Percentiles rank a stretch among this genome's conserved stretches.
Evolutionary conservation across 2,797 vertebrate genomes (phyloP).

Genomic region (Kryptopterus vitreolus): DNA sequence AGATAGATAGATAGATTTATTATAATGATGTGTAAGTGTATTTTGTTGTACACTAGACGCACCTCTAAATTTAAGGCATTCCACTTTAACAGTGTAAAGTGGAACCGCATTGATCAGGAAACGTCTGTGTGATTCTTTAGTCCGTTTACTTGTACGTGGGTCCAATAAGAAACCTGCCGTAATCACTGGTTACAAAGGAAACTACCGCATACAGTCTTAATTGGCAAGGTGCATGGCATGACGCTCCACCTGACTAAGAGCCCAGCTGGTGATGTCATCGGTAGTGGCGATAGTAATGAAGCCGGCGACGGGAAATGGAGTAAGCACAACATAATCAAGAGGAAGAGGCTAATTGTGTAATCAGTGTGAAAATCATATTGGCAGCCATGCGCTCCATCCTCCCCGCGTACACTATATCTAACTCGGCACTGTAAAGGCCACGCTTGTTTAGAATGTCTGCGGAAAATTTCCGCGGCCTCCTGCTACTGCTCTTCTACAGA

Average conservation of each 20-base stretch:
- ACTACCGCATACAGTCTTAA: constrained; percentile 47
- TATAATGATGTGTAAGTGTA: too few species aligned
- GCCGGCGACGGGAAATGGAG: background rate
- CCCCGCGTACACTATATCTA: background rate
- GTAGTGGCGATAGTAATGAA: constrained; percentile 15
- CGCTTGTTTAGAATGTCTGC: constrained; percentile 5
- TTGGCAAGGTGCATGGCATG: constrained; percentile 29
- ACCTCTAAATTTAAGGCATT: too few species aligned
- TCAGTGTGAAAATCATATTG: constrained; percentile 10
- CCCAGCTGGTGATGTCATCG: constrained; percentile 43
- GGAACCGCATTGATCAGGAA: too few species aligned
- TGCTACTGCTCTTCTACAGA: background rate
- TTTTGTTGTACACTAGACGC: too few species aligned
- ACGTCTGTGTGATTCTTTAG: too few species aligned
- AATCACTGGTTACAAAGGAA: constrained; percentile 35
- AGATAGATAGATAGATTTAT: too few species aligned
- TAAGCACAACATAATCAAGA: background rate
- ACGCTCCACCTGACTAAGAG: constrained; percentile 3
- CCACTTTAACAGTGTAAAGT: too few species aligned
- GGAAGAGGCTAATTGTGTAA: constrained; percentile 8
- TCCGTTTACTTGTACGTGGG: constrained; percentile 12
- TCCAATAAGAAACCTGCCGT: constrained; percentile 37
- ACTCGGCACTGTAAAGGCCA: constrained; percentile 15
- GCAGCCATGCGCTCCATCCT: background rate
- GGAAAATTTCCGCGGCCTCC: background rate